A percentile compares a stretch with the other conserved stretches of the same genome.
These are phyloP conservation scores for Danio rerio DNA, from an alignment of 2,113 vertebrate species.

Conservation along the genomic window DNA sequence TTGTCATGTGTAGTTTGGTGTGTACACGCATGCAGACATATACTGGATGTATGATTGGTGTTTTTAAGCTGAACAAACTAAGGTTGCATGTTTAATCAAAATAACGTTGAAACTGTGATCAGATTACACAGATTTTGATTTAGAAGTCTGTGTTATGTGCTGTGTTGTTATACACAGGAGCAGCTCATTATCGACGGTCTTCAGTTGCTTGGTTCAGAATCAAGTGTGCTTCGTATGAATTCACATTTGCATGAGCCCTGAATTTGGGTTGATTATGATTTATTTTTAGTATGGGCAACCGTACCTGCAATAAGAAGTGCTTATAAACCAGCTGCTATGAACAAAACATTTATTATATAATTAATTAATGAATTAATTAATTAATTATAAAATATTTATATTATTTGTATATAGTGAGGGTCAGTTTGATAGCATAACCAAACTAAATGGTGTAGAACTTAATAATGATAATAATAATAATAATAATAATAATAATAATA, in stretches of 20 bases:
- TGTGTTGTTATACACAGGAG: background rate
- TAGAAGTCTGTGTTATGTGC: background rate
- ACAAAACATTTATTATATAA: background rate
- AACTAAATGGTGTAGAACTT: too few species aligned
- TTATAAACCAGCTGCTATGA: background rate
- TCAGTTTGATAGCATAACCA: too few species aligned
- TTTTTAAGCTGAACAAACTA: background rate
- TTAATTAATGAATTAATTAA: too few species aligned
- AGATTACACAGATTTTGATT: background rate
- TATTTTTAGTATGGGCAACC: background rate
- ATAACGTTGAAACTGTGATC: background rate
- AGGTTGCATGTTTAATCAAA: background rate
- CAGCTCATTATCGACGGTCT: background rate
- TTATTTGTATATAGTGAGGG: too few species aligned
- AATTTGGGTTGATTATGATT: background rate
- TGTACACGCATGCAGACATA: background rate
- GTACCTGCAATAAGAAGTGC: background rate
- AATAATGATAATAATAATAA: too few species aligned
- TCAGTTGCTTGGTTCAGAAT: background rate
- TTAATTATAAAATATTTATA: too few species aligned
- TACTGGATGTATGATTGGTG: background rate
- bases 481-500: too few species aligned
- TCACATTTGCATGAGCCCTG: background rate
- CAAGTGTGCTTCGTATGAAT: background rate
- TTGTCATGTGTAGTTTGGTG: background rate